These are phyloP conservation scores for Drosophila maculinotata DNA, from an alignment of 2,888 invertebrate genomes.

Conservation along the genomic window DNA sequence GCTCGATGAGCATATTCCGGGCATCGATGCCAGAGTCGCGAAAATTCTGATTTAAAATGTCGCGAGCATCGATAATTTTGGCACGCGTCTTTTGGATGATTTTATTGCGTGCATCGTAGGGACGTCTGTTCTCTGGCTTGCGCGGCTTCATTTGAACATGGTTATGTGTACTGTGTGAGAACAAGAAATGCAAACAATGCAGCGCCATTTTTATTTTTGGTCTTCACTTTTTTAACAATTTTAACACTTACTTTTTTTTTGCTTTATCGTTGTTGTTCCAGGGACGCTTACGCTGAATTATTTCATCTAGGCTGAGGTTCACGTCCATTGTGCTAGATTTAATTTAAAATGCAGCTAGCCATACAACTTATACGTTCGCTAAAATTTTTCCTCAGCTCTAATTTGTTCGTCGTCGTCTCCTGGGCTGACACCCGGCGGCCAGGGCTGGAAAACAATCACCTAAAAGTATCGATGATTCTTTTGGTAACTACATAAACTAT, in stretches of 20 bases:
- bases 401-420: neutral
- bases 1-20: slow-evolving; percentile 89
- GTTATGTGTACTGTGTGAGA: slow-evolving; percentile 25
- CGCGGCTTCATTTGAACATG: slow-evolving; percentile 42
- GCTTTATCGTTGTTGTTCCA: slow-evolving; percentile 39
- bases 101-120: slow-evolving; percentile 90
- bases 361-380: too few relatives aligned
- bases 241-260: slow-evolving; percentile 58
- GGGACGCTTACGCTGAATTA: slow-evolving; percentile 65
- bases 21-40: slow-evolving; percentile 90
- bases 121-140: slow-evolving; percentile 53
- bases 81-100: slow-evolving; percentile 92
- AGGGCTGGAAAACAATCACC: too few relatives aligned
- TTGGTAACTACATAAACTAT: too few relatives aligned
- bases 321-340: slow-evolving; percentile 47
- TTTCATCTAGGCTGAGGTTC: slow-evolving; percentile 64
- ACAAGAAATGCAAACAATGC: neutral
- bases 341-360: neutral
- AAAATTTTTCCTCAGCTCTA: too few relatives aligned
- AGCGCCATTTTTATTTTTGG: slow-evolving; percentile 67
- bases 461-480: too few relatives aligned
- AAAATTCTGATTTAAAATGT: slow-evolving; percentile 91
- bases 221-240: too few relatives aligned
- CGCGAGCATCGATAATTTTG: slow-evolving; percentile 92
- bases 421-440: too few relatives aligned